phyloP scores from a whole-genome alignment of 2,888 invertebrate species.

The Rambutsinella grinnellia region DNA sequence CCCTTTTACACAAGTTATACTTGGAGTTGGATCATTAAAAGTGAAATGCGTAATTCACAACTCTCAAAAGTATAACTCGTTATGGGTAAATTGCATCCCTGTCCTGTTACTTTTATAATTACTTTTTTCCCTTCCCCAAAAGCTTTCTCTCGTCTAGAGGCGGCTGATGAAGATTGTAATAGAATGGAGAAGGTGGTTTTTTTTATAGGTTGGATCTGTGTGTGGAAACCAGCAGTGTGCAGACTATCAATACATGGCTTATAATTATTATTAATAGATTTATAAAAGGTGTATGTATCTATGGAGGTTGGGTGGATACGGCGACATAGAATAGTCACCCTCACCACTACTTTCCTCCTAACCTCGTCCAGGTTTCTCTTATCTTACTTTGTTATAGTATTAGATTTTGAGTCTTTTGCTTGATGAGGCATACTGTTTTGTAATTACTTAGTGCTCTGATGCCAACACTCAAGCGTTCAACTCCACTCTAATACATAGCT shows the following conservation, averaged over 20 bases:
- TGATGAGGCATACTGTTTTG: slow-evolving; percentile 57
- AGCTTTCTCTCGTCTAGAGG: not conserved
- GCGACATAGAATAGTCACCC: too few relatives aligned
- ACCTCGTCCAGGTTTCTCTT: not conserved
- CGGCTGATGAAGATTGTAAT: not conserved
- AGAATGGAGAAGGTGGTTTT: not conserved
- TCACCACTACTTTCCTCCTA: not conserved
- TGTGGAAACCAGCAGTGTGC: slow-evolving; percentile 37
- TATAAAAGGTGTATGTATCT: not conserved
- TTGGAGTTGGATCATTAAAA: slow-evolving; percentile 4
- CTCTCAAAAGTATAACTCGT: slow-evolving; percentile 21
- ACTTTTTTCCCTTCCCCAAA: slow-evolving; percentile 3
- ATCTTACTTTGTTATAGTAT: slow-evolving; percentile 1
- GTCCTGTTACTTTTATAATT: slow-evolving; percentile 23
- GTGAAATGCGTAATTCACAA: not conserved
- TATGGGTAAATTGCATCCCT: slow-evolving; percentile 31
- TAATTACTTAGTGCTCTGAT: slow-evolving; percentile 54
- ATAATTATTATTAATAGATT: not conserved
- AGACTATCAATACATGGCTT: too few relatives aligned
- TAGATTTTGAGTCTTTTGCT: slow-evolving; percentile 51
- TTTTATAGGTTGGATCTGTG: not conserved
- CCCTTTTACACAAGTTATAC: not conserved
- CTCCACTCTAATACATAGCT: too few relatives aligned
- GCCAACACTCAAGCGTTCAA: slow-evolving; percentile 43
- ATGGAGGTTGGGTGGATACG: too few relatives aligned